phyloP scores from a whole-genome alignment of 1,140 invertebrate genomes.

The Dreissena polymorpha region DNA sequence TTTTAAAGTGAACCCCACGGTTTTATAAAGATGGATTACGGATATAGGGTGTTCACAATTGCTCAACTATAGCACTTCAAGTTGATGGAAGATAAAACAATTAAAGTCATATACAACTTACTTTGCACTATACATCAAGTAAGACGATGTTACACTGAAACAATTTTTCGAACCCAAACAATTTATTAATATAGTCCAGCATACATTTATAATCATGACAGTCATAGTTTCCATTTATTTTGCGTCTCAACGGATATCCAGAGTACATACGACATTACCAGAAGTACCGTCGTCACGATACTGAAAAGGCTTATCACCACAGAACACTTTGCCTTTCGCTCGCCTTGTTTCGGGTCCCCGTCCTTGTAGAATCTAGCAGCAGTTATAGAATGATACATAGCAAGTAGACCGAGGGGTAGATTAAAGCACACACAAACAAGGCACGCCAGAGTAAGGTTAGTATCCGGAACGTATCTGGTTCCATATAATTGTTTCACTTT shows the following conservation, averaged over 20 bases:
- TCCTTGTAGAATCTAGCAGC: conserved; percentile 29
- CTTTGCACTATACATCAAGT: no score
- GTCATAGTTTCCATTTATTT: background rate
- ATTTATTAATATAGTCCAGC: no score
- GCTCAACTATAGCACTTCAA: no score
- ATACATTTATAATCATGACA: no score
- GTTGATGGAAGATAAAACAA: no score
- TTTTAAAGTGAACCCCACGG: no score
- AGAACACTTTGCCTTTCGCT: conserved; percentile 3
- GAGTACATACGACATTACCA: conserved; percentile 34
- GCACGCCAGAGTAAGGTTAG: conserved; percentile 32
- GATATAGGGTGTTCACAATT: no score
- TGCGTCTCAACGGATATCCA: conserved; percentile 2
- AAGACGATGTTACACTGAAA: no score
- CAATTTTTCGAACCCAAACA: no score
- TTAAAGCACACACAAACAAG: conserved; percentile 39
- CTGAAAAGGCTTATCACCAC: conserved; percentile 32
- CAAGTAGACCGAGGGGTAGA: conserved; percentile 24
- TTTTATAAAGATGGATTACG: no score
- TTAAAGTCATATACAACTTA: no score
- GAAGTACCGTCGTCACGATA: conserved; percentile 36
- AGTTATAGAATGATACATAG: conserved; percentile 34
- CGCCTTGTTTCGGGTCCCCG: conserved; percentile 22
- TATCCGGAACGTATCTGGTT: conserved; percentile 12
- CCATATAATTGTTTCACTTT: no score